phyloP scores from a whole-genome alignment of 2,888 invertebrate genomes.

The Encarsia formosa region DNA sequence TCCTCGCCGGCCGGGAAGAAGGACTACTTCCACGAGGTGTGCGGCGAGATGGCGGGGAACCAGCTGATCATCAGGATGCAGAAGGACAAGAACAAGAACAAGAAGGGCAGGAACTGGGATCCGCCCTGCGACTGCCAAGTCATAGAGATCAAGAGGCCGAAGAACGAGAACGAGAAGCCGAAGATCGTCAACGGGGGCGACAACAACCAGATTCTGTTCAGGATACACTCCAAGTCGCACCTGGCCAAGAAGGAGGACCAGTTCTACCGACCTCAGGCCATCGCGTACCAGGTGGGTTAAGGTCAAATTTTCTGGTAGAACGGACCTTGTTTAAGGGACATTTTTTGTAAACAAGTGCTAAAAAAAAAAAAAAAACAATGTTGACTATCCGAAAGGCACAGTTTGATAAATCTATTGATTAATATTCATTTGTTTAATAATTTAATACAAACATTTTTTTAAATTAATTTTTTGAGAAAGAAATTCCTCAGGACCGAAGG shows the following conservation, averaged over 20 bases:
- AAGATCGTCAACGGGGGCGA: conserved; percentile 41
- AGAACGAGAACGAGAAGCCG: conserved; percentile 36
- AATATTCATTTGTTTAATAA: no score
- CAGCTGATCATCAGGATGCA: conserved; percentile 63
- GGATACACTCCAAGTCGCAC: conserved; percentile 35
- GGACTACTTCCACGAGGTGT: conserved; percentile 62
- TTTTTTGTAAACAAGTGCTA: no score
- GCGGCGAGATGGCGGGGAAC: conserved; percentile 63
- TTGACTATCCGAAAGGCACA: no score
- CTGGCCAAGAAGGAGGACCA: conserved; percentile 30
- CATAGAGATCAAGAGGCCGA: conserved; percentile 42
- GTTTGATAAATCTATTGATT: no score
- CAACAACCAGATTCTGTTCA: conserved; percentile 44
- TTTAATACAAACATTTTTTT: no score
- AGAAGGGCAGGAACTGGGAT: conserved; percentile 35
- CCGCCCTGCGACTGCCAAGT: conserved; percentile 44
- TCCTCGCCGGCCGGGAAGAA: background rate
- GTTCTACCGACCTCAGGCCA: conserved; percentile 33
- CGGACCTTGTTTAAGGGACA: no score
- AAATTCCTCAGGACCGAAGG: no score
- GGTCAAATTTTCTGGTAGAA: no score
- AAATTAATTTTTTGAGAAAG: no score
- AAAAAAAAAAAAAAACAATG: no score
- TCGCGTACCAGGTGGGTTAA: conserved; percentile 36
- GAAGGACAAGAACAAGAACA: conserved; percentile 54